Evolutionary conservation across 2,888 invertebrate genomes (phyloP).

Genomic region (Cecidostiba fungosa): DNA sequence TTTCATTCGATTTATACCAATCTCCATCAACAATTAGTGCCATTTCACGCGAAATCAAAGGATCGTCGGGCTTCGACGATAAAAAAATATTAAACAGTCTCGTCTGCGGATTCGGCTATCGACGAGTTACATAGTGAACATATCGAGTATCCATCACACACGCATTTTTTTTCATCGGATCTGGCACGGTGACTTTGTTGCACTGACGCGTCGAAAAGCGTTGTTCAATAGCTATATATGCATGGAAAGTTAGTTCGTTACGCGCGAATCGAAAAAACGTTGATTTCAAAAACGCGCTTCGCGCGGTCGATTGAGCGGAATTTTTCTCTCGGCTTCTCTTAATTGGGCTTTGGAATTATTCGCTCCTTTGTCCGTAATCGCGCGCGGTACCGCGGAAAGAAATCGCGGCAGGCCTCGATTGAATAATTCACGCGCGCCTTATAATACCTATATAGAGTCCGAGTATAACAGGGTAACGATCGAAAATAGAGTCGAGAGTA

Average conservation of each 20-base stretch:
- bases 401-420: background rate
- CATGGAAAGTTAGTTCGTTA: background rate
- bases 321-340: background rate
- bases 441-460: background rate
- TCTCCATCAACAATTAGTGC: constrained; percentile 29
- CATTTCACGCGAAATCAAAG: constrained; percentile 6
- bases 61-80: background rate
- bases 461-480: background rate
- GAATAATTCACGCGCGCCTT: constrained; percentile 8
- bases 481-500: background rate
- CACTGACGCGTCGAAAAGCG: background rate
- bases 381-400: background rate
- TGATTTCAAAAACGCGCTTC: no score
- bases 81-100: constrained; percentile 40
- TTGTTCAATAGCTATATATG: background rate
- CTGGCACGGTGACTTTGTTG: background rate
- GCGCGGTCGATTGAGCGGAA: background rate
- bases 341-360: background rate
- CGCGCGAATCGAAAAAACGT: background rate
- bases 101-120: background rate
- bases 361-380: background rate
- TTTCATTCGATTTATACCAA: constrained; percentile 30
- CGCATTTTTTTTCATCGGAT: background rate
- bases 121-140: background rate
- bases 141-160: background rate